phyloP scores from a whole-genome alignment of 2,797 vertebrate species.

The Enteromius trimaculatus region DNA sequence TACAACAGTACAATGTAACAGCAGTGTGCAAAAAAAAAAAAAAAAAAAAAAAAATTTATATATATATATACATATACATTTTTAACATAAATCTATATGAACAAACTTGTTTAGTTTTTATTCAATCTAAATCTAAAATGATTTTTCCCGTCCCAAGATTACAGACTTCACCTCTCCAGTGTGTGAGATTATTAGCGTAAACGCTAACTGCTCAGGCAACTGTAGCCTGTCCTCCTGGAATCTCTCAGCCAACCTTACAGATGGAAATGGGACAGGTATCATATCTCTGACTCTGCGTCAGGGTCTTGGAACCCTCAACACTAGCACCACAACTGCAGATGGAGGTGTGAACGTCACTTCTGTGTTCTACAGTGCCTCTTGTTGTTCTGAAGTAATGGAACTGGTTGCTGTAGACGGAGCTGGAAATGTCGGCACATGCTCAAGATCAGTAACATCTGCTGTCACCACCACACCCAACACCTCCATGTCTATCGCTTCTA shows the following conservation, averaged over 20 bases:
- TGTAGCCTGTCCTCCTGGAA: slow-evolving; percentile 68
- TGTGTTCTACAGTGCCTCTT: slow-evolving; percentile 69
- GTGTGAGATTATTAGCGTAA: slow-evolving; percentile 59
- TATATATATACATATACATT: too few species aligned
- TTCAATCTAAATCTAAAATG: neutral
- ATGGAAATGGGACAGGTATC: slow-evolving; percentile 72
- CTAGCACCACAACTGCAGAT: slow-evolving; percentile 42
- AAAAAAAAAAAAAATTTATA: too few species aligned
- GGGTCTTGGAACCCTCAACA: slow-evolving; percentile 69
- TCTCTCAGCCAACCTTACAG: slow-evolving; percentile 68
- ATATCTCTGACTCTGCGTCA: slow-evolving; percentile 54
- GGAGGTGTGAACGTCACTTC: slow-evolving; percentile 65
- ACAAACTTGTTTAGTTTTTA: neutral
- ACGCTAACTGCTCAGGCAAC: slow-evolving; percentile 57
- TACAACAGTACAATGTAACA: too few species aligned
- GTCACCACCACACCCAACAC: neutral
- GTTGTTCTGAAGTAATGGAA: slow-evolving; percentile 69
- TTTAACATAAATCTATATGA: neutral
- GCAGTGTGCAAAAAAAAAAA: too few species aligned
- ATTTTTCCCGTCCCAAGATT: slow-evolving; percentile 58
- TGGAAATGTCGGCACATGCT: slow-evolving; percentile 70
- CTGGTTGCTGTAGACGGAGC: slow-evolving; percentile 68
- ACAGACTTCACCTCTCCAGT: slow-evolving; percentile 64
- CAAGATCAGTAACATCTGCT: slow-evolving; percentile 46
- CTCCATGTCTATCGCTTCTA: neutral